Percentiles rank a stretch among this genome's conserved stretches.
These are phyloP conservation scores for Cercopithecus mitis DNA, from an alignment of 2,797 vertebrate genomes.

Conservation along the genomic window DNA sequence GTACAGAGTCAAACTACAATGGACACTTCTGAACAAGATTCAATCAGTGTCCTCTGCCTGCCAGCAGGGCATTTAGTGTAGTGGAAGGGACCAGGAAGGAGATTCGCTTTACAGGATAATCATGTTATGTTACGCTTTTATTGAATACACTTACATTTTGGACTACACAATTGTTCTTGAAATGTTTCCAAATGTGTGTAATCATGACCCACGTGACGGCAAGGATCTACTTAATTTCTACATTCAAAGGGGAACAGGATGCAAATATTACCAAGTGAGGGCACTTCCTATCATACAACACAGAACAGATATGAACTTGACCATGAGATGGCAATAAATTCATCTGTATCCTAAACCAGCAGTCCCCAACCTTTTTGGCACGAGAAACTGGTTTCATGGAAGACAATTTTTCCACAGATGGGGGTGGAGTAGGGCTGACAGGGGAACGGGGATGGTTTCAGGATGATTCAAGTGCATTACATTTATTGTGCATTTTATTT, in stretches of 20 bases:
- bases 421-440: neutral
- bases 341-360: neutral
- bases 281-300: neutral
- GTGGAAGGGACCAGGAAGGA: neutral
- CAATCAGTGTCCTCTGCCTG: neutral
- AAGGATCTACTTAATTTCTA: constrained; percentile 3
- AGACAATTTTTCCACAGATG: neutral
- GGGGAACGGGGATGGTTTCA: neutral
- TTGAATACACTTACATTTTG: constrained; percentile 36
- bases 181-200: constrained; percentile 60
- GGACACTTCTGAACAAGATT: constrained; percentile 34
- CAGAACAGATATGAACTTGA: neutral
- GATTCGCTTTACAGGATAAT: constrained; percentile 5
- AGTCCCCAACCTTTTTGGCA: neutral
- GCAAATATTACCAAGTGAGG: neutral
- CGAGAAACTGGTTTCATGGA: neutral
- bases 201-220: constrained; percentile 8
- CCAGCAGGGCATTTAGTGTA: neutral
- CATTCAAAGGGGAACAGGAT: neutral
- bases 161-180: constrained; percentile 38
- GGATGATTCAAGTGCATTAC: neutral
- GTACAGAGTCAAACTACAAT: neutral
- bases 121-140: constrained; percentile 25
- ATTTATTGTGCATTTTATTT: neutral
- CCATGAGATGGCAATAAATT: neutral